Percentiles rank a stretch among this genome's conserved stretches.
Evolutionary conservation across 2,113 vertebrate species (phyloP).

Genomic region (Podarcis muralis): DNA sequence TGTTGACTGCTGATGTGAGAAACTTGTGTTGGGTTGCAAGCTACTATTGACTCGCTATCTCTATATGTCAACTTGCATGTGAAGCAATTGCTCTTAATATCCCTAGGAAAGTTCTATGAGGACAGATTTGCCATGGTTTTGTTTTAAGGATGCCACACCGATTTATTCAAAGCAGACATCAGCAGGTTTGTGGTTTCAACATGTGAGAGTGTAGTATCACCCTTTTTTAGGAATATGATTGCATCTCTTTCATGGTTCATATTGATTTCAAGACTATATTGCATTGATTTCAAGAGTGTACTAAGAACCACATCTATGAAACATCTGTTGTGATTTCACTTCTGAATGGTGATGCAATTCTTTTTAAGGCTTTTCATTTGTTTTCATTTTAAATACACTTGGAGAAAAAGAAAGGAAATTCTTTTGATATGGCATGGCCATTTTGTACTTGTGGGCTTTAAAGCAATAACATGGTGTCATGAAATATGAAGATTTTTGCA

Average conservation of each 20-base stretch:
- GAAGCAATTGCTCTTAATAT: not conserved
- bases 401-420: not conserved
- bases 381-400: not conserved
- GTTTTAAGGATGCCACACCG: not conserved
- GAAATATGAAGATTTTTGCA: not conserved
- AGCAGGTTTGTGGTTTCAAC: not conserved
- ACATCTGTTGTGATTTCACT: not conserved
- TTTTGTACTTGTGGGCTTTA: not conserved
- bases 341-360: not conserved
- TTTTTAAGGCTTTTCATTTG: not conserved
- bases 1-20: not conserved
- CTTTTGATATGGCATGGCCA: not conserved
- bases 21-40: not conserved
- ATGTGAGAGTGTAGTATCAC: not conserved
- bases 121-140: not conserved
- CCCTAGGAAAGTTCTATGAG: not conserved
- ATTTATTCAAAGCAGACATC: not conserved
- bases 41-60: not conserved
- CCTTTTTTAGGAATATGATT: not conserved
- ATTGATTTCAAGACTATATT: not conserved
- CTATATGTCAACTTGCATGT: not conserved
- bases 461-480: not conserved
- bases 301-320: not conserved
- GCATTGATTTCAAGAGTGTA: not conserved
- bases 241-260: not conserved